Conservation (phyloP, 2,113 vertebrate genomes). For the Plectropomus leopardus region DNA sequence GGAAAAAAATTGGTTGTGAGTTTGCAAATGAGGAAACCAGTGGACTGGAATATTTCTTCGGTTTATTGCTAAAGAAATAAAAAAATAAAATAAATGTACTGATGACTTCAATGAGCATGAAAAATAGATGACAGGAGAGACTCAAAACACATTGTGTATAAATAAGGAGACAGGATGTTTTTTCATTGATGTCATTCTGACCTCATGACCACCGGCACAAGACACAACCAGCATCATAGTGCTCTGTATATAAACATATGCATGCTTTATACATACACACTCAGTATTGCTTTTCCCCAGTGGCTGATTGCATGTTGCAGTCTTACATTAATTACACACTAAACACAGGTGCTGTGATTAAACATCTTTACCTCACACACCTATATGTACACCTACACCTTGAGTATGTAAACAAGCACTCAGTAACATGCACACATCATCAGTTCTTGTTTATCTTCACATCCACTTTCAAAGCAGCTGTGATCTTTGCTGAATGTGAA, state of each 20-base stretch:
- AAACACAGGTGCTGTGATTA: neutral
- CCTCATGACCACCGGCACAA: neutral
- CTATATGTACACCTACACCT: neutral
- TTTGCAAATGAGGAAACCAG: conserved; percentile 71
- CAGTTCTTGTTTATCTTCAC: conserved; percentile 5
- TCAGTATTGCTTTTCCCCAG: neutral
- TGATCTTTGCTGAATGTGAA: conserved; percentile 18
- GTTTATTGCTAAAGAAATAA: conserved; percentile 22
- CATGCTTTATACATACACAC: neutral
- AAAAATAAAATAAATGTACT: conserved; percentile 7
- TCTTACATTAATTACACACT: neutral
- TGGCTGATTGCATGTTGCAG: neutral
- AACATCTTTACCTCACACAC: neutral
- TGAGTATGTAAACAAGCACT: neutral
- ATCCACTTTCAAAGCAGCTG: conserved; percentile 21
- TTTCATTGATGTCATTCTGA: neutral
- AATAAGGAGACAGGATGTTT: neutral
- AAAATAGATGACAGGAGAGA: neutral
- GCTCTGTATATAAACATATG: neutral
- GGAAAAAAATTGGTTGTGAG: conserved; percentile 52
- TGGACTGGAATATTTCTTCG: conserved; percentile 60
- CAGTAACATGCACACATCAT: neutral
- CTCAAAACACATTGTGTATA: neutral
- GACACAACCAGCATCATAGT: neutral
- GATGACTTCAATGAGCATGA: conserved; percentile 9